Conservation (phyloP, 2,797 vertebrate genomes). For the Champsocephalus gunnari region DNA sequence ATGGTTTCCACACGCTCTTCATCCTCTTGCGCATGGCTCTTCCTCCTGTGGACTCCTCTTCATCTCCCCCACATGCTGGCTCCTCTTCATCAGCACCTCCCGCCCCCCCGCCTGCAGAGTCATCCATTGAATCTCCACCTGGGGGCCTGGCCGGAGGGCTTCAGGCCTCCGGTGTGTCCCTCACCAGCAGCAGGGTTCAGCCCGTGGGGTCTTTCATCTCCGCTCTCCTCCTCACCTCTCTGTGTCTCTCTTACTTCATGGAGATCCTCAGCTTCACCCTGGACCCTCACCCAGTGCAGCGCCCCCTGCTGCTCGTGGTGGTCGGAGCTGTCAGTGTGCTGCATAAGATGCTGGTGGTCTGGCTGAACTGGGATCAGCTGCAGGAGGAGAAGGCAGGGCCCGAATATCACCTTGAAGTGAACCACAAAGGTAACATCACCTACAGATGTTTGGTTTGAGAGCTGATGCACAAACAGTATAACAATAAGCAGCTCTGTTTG, state of each 20-base stretch:
- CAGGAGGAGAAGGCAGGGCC: neutral
- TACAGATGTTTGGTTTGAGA: too few species aligned
- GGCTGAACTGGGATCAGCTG: constrained; percentile 54
- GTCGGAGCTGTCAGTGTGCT: constrained; percentile 72
- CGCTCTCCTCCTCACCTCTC: constrained; percentile 77
- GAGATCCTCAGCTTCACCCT: constrained; percentile 76
- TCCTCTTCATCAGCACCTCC: constrained; percentile 10
- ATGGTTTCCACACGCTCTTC: constrained; percentile 84
- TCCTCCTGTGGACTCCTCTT: constrained; percentile 9
- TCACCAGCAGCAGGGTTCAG: constrained; percentile 59
- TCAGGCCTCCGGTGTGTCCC: constrained; percentile 39
- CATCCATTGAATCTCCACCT: neutral
- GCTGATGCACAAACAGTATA: neutral
- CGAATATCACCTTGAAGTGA: constrained; percentile 34
- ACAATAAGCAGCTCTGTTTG: too few species aligned
- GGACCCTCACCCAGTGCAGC: constrained; percentile 71
- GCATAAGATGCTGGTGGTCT: constrained; percentile 72
- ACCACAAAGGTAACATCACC: constrained; percentile 58
- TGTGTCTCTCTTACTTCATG: constrained; percentile 79
- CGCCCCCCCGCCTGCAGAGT: neutral
- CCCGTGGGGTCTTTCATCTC: constrained; percentile 77
- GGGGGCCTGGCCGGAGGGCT: neutral
- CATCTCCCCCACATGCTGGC: constrained; percentile 8
- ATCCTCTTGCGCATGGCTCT: constrained; percentile 71
- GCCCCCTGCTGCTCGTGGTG: constrained; percentile 72